phyloP scores from a whole-genome alignment of 2,797 vertebrate species.

The Megalops cyprinoides region DNA sequence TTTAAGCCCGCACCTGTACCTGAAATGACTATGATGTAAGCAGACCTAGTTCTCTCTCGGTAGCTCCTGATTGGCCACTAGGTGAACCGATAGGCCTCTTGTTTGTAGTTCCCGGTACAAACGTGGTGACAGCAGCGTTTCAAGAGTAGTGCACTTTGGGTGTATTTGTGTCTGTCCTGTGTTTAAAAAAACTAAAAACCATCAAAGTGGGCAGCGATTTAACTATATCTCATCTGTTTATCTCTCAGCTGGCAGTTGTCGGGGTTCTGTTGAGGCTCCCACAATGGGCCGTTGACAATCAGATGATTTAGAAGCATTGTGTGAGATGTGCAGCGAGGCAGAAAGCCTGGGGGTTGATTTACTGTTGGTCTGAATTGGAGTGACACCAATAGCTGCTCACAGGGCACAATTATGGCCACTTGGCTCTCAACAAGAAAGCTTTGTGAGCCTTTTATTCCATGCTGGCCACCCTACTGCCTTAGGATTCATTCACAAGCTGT shows the following conservation, averaged over 20 bases:
- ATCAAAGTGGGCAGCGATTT: conserved; percentile 55
- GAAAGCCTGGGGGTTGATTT: conserved; percentile 61
- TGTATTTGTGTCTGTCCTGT: neutral
- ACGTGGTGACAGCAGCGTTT: neutral
- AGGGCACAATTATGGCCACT: conserved; percentile 30
- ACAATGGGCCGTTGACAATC: conserved; percentile 59
- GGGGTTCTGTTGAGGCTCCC: conserved; percentile 35
- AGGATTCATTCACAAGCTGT: neutral
- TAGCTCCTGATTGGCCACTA: conserved; percentile 9
- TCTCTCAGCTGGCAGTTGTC: conserved; percentile 37
- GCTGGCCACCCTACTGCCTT: neutral
- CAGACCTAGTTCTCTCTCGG: neutral
- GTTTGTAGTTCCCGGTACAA: neutral
- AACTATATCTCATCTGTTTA: conserved; percentile 45
- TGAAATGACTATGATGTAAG: conserved; percentile 6
- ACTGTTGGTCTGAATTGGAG: conserved; percentile 15
- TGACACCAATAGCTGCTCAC: conserved; percentile 53
- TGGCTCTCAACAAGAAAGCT: conserved; percentile 35
- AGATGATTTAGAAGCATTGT: conserved; percentile 47
- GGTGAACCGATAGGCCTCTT: neutral
- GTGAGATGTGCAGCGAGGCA: conserved; percentile 57
- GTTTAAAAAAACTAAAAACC: conserved; percentile 46
- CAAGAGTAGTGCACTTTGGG: neutral
- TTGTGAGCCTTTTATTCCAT: conserved; percentile 43
- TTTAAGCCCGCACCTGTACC: neutral